Base-by-base conservation (phyloP, 2,888 invertebrate species). In the Amiota mariae region DNA sequence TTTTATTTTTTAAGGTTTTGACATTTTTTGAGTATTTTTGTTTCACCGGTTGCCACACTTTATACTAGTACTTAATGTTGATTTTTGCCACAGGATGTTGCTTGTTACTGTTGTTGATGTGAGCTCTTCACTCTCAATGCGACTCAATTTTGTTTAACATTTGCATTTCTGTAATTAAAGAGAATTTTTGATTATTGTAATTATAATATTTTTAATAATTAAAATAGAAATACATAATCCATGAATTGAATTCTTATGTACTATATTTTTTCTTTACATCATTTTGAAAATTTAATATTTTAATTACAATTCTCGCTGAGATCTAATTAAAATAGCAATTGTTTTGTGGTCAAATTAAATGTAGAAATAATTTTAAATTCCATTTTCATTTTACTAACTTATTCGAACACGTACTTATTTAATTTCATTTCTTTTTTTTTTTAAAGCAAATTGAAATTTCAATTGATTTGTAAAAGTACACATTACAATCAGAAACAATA, bases 71-170 rank as follows among this genome's bases (percentile, higher is more conserved):
- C 70, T 24, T 70, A 36, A 36, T 36, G 36, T 36, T 36, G 71
- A 2, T 24, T 24, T 24, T 24, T 24, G 1, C 24, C 24, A 24
- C 24, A 2, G 24, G 24, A 12, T 72, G 70, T 74, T 74, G 73
- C 76, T 48, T 51, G 64, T 72, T 75, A 72, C 63, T 72, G 71
- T 73, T 73, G 49, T 72, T 61, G 75, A 64, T 74, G 70, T 73
- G 73, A 46, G 74, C 66, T 20, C 63, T 74, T 59, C 72, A 72
- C 75, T 72, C 72, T 73, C 75, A 72, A 75, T 72, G 72, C 36
- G 6, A 36, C 6, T 36, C 6, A 36, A 36, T 36, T 36, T 36
- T 36, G 36, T 36, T 36, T 4, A 36, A 36, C 36, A 36, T 36
- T 36, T 36, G 36, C 36, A 36, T 36, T 36, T 36, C 36, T 36